Percentiles rank a stretch among this genome's conserved stretches.
phyloP scores from a whole-genome alignment of 2,797 vertebrate species.

The Uromys caudimaculatus region DNA sequence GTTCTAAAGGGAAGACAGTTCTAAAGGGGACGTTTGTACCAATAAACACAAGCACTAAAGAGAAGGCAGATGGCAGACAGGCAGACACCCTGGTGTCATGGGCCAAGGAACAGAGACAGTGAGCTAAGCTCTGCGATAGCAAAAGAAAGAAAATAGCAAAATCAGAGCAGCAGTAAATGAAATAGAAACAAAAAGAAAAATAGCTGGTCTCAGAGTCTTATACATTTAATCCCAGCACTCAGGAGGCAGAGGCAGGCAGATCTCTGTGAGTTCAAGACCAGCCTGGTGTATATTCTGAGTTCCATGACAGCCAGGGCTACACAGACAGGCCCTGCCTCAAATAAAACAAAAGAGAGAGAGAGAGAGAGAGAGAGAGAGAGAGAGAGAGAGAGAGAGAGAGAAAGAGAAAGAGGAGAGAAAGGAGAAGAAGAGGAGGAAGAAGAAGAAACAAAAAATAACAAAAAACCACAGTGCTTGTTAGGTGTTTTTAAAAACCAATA shows the following conservation, averaged over 20 bases:
- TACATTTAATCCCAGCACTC: not conserved
- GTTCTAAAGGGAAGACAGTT: not conserved
- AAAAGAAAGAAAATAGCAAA: not conserved
- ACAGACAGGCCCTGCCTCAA: not conserved
- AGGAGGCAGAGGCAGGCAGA: not conserved
- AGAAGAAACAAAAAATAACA: not conserved
- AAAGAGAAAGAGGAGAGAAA: too few relatives aligned
- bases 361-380: too few relatives aligned
- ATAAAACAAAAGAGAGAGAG: not conserved
- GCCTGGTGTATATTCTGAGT: not conserved
- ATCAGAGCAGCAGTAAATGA: not conserved
- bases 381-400: not conserved
- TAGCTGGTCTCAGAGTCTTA: not conserved
- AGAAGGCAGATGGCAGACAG: not conserved
- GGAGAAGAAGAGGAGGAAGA: too few relatives aligned
- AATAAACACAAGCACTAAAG: not conserved
- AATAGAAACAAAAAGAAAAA: not conserved
- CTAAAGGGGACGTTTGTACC: not conserved
- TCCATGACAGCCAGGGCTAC: not conserved
- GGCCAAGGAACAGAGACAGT: not conserved
- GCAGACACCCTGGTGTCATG: too few relatives aligned
- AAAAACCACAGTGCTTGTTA: not conserved
- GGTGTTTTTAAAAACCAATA: not conserved
- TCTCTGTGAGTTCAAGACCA: not conserved
- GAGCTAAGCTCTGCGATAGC: not conserved